These are phyloP conservation scores for Hemicentrotus pulcherrimus DNA, from an alignment of 35 echinoderm and acorn worm species.

Conservation along the genomic window DNA sequence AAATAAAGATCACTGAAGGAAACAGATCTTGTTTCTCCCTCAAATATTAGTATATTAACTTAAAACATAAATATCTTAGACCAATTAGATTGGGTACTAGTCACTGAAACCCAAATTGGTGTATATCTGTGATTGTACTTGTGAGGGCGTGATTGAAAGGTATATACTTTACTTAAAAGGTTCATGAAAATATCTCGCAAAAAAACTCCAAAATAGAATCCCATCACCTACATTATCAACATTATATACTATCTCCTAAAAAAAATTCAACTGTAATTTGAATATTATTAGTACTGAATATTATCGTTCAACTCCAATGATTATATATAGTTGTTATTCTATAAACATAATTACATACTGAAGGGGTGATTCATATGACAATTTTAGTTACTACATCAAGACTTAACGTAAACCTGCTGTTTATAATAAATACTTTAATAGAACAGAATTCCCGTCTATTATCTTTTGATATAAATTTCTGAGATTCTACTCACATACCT, in stretches of 20 bases:
- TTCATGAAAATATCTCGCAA: background rate
- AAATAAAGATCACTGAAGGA: no score
- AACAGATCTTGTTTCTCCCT: no score
- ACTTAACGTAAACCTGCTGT: background rate
- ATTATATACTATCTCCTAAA: background rate
- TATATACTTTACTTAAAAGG: background rate
- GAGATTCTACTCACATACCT: background rate
- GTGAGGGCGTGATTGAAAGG: background rate
- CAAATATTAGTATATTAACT: no score
- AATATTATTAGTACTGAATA: background rate
- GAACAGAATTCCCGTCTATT: no score
- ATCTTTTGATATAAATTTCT: background rate
- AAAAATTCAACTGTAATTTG: background rate
- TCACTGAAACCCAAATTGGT: background rate
- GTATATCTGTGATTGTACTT: background rate
- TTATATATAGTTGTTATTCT: background rate
- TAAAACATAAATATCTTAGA: no score
- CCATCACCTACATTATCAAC: background rate
- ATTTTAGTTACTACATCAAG: background rate
- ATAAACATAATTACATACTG: background rate
- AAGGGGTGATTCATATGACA: background rate
- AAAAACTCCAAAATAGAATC: background rate
- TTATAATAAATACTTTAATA: background rate
- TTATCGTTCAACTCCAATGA: background rate
- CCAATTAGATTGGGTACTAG: no score